Conservation (phyloP, 2,113 vertebrate species). For the Hylia prasina region DNA sequence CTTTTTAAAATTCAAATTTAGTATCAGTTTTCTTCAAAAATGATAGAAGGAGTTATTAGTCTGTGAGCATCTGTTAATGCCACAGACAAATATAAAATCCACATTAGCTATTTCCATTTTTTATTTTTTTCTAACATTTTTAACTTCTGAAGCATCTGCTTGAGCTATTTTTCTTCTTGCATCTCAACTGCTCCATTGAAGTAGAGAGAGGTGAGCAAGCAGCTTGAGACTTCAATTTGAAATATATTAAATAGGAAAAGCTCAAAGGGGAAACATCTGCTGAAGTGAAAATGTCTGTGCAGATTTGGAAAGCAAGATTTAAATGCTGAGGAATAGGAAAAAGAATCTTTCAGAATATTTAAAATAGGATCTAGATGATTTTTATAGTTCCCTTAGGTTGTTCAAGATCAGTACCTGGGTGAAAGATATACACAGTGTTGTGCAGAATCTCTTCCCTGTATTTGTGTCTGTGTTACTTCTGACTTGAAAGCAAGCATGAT, state of each 20-base stretch:
- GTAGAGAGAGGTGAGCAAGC: conserved; percentile 45
- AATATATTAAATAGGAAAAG: conserved; percentile 42
- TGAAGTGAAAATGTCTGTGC: neutral
- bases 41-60: conserved; percentile 58
- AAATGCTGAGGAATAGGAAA: neutral
- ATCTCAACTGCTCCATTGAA: conserved; percentile 42
- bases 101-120: conserved; percentile 57
- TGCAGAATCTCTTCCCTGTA: neutral
- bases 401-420: neutral
- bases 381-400: neutral
- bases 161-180: conserved; percentile 65
- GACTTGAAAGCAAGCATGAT: neutral
- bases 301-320: neutral
- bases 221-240: conserved; percentile 53
- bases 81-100: conserved; percentile 64
- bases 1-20: neutral
- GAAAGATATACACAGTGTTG: neutral
- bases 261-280: conserved; percentile 33
- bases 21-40: conserved; percentile 52
- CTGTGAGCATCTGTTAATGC: conserved; percentile 68
- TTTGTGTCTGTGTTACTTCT: neutral
- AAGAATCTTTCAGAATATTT: neutral
- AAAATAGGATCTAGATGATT: neutral
- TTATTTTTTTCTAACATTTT: conserved; percentile 31
- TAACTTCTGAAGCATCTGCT: conserved; percentile 70